Evolutionary conservation across 2,888 invertebrate species (phyloP).

Genomic region (Mechanitis mazaeus): DNA sequence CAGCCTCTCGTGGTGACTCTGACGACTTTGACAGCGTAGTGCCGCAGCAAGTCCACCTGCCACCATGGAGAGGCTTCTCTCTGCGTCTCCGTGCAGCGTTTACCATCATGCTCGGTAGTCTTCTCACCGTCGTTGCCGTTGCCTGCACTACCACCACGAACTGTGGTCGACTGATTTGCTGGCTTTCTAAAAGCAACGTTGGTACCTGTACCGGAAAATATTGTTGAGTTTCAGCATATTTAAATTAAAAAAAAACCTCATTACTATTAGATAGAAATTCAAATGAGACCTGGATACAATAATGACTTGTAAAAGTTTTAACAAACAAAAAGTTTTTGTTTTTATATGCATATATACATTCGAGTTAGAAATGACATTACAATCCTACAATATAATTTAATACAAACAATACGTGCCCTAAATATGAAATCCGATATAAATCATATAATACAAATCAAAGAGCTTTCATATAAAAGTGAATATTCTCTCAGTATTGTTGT

Average conservation of each 20-base stretch:
- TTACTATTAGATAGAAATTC: no score
- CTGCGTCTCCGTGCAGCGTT: conserved; percentile 92
- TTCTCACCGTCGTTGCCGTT: conserved; percentile 93
- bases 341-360: neutral
- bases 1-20: conserved; percentile 90
- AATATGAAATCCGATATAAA: no score
- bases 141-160: conserved; percentile 86
- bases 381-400: no score
- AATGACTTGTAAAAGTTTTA: no score
- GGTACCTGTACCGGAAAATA: conserved; percentile 76
- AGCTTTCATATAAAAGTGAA: no score
- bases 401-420: no score
- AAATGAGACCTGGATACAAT: no score
- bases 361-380: no score
- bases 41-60: conserved; percentile 90
- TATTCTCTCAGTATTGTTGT: no score
- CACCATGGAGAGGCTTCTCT: conserved; percentile 95
- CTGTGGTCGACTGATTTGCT: conserved; percentile 93
- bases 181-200: conserved; percentile 92
- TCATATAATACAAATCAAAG: no score
- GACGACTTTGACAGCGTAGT: conserved; percentile 90
- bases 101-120: conserved; percentile 89
- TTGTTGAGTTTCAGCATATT: no score
- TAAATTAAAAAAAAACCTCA: no score
- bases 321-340: neutral